Percentiles rank a stretch among this genome's conserved stretches.
Evolutionary conservation across 2,113 vertebrate genomes (phyloP).

Genomic region (Neolamprologus variostigma): DNA sequence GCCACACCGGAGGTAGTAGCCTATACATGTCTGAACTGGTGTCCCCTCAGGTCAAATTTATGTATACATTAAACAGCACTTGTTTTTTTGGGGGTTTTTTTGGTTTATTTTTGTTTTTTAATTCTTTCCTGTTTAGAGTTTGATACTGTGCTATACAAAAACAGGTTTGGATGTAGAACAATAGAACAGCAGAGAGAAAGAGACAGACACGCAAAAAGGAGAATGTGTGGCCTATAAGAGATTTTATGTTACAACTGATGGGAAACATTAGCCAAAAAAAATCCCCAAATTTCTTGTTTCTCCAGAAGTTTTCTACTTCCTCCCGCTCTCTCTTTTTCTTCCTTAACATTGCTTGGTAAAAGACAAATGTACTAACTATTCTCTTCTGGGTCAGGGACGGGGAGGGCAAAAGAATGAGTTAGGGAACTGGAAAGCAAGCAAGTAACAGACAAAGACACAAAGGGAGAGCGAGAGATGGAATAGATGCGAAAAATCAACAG

Average conservation of each 20-base stretch:
- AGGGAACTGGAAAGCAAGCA: background rate
- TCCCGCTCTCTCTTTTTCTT: background rate
- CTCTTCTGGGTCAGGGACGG: background rate
- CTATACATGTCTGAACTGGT: slow-evolving; percentile 30
- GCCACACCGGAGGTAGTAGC: background rate
- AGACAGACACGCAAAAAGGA: background rate
- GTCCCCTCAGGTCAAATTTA: background rate
- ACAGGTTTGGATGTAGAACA: background rate
- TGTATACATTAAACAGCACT: background rate
- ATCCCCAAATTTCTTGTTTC: background rate
- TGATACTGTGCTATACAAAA: background rate
- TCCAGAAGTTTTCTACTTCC: background rate
- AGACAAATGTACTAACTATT: background rate
- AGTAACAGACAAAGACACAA: background rate
- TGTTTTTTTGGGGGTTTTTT: accelerated
- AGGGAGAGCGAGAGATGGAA: slow-evolving; percentile 35
- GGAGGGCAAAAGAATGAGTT: background rate
- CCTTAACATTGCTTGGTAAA: background rate
- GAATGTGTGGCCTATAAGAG: slow-evolving; percentile 5
- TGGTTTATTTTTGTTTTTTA: background rate
- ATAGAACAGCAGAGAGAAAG: background rate
- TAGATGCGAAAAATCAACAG: slow-evolving; percentile 62
- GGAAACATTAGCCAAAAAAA: background rate
- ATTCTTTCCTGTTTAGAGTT: background rate
- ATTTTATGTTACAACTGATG: background rate